These are phyloP conservation scores for Pseudeuparius sepicola DNA, from an alignment of 2,888 invertebrate genomes.

Conservation along the genomic window DNA sequence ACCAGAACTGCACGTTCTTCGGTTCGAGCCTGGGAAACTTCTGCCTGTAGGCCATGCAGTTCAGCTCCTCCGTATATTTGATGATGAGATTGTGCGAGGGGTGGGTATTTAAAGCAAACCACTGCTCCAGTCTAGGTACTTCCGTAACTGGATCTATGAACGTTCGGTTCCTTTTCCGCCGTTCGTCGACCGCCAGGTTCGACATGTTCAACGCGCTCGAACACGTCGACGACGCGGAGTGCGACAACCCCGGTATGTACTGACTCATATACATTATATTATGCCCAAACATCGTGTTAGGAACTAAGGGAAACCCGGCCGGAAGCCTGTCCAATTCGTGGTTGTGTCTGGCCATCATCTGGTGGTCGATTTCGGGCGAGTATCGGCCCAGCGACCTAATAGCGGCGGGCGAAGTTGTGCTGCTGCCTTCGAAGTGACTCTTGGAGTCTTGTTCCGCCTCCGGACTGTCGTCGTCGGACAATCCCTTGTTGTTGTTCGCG, in stretches of 20 bases:
- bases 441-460: constrained; percentile 34
- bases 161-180: constrained; percentile 91
- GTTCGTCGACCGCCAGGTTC: constrained; percentile 66
- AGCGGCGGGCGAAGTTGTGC: constrained; percentile 24
- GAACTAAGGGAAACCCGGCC: constrained; percentile 65
- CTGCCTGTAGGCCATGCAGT: constrained; percentile 93
- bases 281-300: constrained; percentile 81
- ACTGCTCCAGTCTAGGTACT: constrained; percentile 86
- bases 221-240: constrained; percentile 46
- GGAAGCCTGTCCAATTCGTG: constrained; percentile 38
- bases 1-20: constrained; percentile 99
- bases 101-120: constrained; percentile 97
- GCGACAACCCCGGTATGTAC: constrained; percentile 57
- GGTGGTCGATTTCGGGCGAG: constrained; percentile 26
- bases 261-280: constrained; percentile 90
- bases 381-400: constrained; percentile 8
- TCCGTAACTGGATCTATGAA: constrained; percentile 99
- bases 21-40: constrained; percentile 98
- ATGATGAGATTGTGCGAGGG: constrained; percentile 96
- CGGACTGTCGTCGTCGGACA: constrained; percentile 43
- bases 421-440: constrained; percentile 26
- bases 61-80: constrained; percentile 95
- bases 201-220: constrained; percentile 47
- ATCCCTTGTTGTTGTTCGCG: constrained; percentile 45
- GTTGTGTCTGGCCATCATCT: constrained; percentile 29